Evolutionary conservation across 2,888 invertebrate species (phyloP), one percentile per base, ranked within the genome.

Genomic region (Pegoplata infirma): DNA sequence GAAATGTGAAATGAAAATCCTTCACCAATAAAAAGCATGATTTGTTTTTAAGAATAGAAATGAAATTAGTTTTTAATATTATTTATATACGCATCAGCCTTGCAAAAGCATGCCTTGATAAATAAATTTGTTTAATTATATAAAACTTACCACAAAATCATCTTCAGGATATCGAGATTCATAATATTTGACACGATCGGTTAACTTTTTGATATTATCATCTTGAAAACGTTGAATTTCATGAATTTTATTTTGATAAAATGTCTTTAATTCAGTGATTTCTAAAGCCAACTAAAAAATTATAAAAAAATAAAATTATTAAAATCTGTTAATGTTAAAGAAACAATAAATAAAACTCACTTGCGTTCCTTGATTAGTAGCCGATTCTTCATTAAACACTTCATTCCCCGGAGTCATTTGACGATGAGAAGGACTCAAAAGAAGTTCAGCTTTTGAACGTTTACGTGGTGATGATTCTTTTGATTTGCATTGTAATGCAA

Each of bases 341-440:
- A 2, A 32, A 32, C 12, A 32, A 10, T 3, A 32, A 32, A 32
- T 32, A 10, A 21, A 47, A 72, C 82, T 44, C 17, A 85, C 86
- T 53, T 79, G 61, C 16, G 79, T 17, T 63, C 71, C 79, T 32
- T 79, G 71, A 75, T 75, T 61, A 17, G 71, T 51, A 5, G 28
- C 1, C 0, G 44, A 64, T 10, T 81, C 81, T 1, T 82, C 84
- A 8, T 69, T 79, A n/a, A 79, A 59, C 0, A 81, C 71, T 63
- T 87, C 88, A 3, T 84, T 84, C 14, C 83, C 82, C 2, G 89
- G 90, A n/a, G 89, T 90, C 78, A 90, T 85, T 80, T 90, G 89
- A 1, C 89, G 82, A 81, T 90, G 88, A 44, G 88, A 88, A 5
- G 89, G 90, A 82, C 89, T 89, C 1, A 88, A 83, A 49, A 89